Conservation (phyloP, 2,797 vertebrate species). For the Echiichthys vipera region DNA sequence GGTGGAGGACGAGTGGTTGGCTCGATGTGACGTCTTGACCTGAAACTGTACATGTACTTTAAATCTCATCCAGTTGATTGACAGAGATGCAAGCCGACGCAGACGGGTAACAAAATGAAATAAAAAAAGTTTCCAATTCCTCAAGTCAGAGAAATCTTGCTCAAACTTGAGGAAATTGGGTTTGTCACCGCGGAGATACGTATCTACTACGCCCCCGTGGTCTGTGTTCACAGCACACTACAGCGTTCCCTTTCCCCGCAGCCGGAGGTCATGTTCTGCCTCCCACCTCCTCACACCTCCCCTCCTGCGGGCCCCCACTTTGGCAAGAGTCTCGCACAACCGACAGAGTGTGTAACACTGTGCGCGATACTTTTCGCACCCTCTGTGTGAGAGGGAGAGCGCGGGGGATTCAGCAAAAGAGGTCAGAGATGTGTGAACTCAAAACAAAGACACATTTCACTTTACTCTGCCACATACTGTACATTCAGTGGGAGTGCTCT, state of each 20-base stretch:
- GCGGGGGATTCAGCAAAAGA: constrained; percentile 58
- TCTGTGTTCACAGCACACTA: constrained; percentile 36
- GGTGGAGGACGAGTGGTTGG: neutral
- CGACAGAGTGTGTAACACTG: constrained; percentile 59
- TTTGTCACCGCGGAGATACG: constrained; percentile 31
- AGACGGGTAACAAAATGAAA: neutral
- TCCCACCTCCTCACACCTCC: constrained; percentile 41
- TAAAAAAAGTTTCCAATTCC: neutral
- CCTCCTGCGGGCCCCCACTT: constrained; percentile 31
- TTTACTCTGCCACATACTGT: constrained; percentile 47
- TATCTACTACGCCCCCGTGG: constrained; percentile 38
- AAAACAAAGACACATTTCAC: constrained; percentile 73
- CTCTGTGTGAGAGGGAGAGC: constrained; percentile 38
- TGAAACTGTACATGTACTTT: neutral
- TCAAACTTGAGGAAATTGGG: constrained; percentile 15
- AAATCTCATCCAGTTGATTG: constrained; percentile 6
- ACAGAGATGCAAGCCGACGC: neutral
- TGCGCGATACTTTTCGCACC: constrained; percentile 71
- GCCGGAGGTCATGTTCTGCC: constrained; percentile 57
- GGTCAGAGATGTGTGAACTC: constrained; percentile 74
- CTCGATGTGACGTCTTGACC: neutral
- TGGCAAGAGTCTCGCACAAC: constrained; percentile 53
- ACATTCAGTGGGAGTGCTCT: neutral
- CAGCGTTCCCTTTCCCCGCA: constrained; percentile 32
- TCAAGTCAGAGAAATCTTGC: constrained; percentile 3